Evolutionary conservation across 1,140 invertebrate species (phyloP).

Genomic region (Drosophila pallidifrons): DNA sequence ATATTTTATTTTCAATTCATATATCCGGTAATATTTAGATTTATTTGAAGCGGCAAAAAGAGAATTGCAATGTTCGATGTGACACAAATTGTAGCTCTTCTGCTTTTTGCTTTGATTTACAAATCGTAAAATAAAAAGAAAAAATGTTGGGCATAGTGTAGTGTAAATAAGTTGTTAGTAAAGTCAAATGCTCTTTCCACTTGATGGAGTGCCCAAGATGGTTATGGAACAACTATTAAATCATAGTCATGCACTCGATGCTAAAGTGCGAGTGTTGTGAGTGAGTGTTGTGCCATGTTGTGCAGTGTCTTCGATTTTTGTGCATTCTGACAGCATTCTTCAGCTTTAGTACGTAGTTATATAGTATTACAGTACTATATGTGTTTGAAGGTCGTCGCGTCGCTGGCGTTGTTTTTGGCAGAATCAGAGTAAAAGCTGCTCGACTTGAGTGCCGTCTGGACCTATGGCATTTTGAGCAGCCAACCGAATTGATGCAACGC

Average conservation of each 20-base stretch:
- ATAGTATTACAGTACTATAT: background rate
- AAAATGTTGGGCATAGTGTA: slow-evolving; percentile 7
- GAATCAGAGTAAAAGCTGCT: slow-evolving; percentile 81
- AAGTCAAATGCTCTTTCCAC: slow-evolving; percentile 13
- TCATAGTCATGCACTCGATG: slow-evolving; percentile 22
- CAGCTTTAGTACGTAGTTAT: slow-evolving; percentile 1
- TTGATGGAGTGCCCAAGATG: slow-evolving; percentile 12
- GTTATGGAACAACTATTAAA: background rate
- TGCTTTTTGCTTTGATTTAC: background rate
- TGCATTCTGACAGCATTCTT: slow-evolving; percentile 69
- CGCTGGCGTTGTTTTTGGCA: slow-evolving; percentile 58
- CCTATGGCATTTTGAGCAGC: slow-evolving; percentile 65
- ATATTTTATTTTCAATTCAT: no score
- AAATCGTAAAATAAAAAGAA: background rate
- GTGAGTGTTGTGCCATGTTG: background rate
- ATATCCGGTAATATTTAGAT: no score
- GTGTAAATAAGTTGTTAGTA: slow-evolving; percentile 21
- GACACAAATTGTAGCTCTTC: background rate
- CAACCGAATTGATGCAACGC: slow-evolving; percentile 6
- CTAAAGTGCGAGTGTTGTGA: background rate
- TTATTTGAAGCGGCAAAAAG: background rate
- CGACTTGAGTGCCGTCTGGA: slow-evolving; percentile 59
- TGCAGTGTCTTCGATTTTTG: background rate
- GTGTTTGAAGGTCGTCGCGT: slow-evolving; percentile 62
- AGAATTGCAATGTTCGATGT: background rate